A percentile compares a stretch with the other conserved stretches of the same genome.
phyloP scores from a whole-genome alignment of 2,797 vertebrate genomes.

The Spatula versicolor region DNA sequence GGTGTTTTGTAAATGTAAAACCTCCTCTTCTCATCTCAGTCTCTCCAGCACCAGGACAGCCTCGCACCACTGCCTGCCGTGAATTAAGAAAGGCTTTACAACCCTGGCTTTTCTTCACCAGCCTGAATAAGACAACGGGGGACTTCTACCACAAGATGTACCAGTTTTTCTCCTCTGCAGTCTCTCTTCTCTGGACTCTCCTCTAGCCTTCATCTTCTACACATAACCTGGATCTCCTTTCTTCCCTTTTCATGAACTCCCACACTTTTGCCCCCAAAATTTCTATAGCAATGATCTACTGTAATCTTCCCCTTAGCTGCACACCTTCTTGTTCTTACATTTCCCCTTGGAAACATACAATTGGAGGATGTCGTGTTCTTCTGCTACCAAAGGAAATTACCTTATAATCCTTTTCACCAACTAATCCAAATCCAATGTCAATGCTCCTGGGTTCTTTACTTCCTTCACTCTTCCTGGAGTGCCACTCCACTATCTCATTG shows the following conservation, averaged over 20 bases:
- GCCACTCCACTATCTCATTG: neutral
- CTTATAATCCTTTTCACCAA: neutral
- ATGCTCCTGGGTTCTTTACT: neutral
- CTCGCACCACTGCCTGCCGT: neutral
- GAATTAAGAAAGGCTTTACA: neutral
- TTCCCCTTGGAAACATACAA: neutral
- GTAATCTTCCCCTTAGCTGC: neutral
- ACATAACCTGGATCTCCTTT: neutral
- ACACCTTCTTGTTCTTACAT: neutral
- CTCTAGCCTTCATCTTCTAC: accelerated
- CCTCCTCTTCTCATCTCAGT: neutral
- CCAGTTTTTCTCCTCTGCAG: neutral
- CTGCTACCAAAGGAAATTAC: neutral
- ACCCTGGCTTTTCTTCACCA: neutral
- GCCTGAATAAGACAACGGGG: neutral
- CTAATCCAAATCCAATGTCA: neutral
- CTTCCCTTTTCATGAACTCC: neutral
- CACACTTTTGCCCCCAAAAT: neutral
- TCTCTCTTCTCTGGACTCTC: neutral
- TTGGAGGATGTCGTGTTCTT: neutral
- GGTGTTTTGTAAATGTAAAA: too few species aligned
- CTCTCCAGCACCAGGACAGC: neutral
- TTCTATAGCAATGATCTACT: neutral
- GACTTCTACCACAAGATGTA: neutral
- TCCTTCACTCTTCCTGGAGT: neutral